Percentiles rank a stretch among this genome's conserved stretches.
Evolutionary conservation across 2,113 vertebrate genomes (phyloP).

Genomic region (Meriones unguiculatus): DNA sequence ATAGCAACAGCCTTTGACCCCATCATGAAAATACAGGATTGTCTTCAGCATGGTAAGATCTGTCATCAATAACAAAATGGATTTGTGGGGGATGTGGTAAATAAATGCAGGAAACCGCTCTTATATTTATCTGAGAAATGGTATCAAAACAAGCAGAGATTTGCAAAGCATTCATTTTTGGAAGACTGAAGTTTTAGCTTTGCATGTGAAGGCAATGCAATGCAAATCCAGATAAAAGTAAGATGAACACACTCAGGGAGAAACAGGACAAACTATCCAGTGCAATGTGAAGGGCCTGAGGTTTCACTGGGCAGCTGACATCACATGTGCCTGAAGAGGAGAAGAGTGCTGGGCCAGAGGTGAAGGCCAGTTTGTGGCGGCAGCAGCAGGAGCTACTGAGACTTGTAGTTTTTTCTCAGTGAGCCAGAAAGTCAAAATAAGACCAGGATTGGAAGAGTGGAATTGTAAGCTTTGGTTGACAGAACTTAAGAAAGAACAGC

Average conservation of each 20-base stretch:
- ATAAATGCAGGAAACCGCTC: slow-evolving; percentile 63
- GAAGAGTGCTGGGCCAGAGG: neutral
- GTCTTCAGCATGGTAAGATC: slow-evolving; percentile 40
- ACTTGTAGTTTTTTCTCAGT: neutral
- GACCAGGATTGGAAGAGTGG: neutral
- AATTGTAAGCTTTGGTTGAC: neutral
- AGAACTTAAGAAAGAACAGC: neutral
- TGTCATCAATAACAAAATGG: slow-evolving; percentile 46
- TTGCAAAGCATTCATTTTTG: neutral
- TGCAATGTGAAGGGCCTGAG: neutral
- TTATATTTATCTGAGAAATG: slow-evolving; percentile 51
- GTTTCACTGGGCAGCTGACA: neutral
- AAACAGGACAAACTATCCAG: neutral
- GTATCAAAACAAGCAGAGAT: slow-evolving; percentile 21
- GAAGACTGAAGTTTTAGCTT: slow-evolving; percentile 31
- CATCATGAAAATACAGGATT: slow-evolving; percentile 50
- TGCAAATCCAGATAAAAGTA: neutral
- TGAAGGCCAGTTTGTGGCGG: neutral
- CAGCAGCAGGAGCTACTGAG: neutral
- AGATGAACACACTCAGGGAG: neutral
- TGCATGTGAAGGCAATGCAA: neutral
- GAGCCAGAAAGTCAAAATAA: neutral
- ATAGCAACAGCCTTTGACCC: slow-evolving; percentile 46
- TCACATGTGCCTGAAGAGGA: neutral
- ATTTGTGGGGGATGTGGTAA: neutral